Evolutionary conservation across 2,797 vertebrate genomes (phyloP).

Genomic region (Enteromius treurensis): DNA sequence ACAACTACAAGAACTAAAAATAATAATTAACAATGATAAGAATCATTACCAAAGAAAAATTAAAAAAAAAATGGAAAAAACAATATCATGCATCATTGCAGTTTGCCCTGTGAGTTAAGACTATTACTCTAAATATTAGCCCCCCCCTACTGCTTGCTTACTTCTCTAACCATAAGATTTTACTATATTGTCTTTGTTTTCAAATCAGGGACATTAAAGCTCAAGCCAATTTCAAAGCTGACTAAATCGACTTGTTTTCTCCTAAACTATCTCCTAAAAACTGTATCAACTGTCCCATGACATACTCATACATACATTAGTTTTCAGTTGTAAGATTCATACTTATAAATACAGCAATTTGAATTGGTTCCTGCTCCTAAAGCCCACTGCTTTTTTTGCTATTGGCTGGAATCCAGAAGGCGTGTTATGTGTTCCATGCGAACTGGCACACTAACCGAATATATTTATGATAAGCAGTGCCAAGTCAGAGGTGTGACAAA

Average conservation of each 20-base stretch:
- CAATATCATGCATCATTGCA: conserved; percentile 38
- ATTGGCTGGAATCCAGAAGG: conserved; percentile 39
- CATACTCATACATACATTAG: neutral
- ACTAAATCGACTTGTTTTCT: neutral
- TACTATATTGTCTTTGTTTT: neutral
- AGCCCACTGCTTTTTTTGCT: conserved; percentile 27
- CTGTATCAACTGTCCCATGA: neutral
- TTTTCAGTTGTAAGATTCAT: conserved; percentile 31
- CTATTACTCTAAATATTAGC: neutral
- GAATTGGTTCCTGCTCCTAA: conserved; percentile 5
- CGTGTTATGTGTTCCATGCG: conserved; percentile 28
- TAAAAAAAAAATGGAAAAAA: neutral
- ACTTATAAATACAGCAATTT: conserved; percentile 31
- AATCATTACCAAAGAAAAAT: neutral
- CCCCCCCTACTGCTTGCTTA: neutral
- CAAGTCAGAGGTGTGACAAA: neutral
- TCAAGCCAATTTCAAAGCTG: neutral
- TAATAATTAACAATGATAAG: neutral
- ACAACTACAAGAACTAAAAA: neutral
- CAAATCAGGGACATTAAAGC: neutral
- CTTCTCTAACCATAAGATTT: neutral
- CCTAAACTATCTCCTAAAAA: neutral
- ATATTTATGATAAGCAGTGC: neutral
- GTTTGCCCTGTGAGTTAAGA: conserved; percentile 50
- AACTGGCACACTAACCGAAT: conserved; percentile 12